Evolutionary conservation across 1,140 invertebrate genomes (phyloP).

Genomic region (Aphelinus atriplicis): DNA sequence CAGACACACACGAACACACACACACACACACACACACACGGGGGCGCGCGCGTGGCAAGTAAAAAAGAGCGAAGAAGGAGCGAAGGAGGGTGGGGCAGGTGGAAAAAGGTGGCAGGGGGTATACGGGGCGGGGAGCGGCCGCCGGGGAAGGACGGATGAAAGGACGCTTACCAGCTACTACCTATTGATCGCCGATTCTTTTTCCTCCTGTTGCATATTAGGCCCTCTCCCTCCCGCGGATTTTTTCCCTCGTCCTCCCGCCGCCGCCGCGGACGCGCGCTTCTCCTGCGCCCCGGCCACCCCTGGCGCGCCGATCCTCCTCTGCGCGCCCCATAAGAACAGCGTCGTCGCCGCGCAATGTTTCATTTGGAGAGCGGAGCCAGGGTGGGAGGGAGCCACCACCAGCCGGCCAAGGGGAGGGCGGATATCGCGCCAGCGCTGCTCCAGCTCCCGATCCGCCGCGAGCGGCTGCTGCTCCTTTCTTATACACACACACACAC

Average conservation of each 20-base stretch:
- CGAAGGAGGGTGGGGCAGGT: slow-evolving; percentile 40
- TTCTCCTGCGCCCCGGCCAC: slow-evolving; percentile 28
- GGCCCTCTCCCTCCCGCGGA: slow-evolving; percentile 50
- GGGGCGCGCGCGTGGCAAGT: slow-evolving; percentile 28
- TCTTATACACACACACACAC: too few relatives aligned
- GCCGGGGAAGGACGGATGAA: slow-evolving; percentile 57
- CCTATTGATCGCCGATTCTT: slow-evolving; percentile 68
- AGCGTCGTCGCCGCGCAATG: too few relatives aligned
- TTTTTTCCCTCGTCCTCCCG: background rate
- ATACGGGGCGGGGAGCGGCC: slow-evolving; percentile 19
- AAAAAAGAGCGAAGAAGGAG: slow-evolving; percentile 41
- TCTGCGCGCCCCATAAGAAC: too few relatives aligned
- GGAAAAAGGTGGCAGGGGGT: slow-evolving; percentile 23
- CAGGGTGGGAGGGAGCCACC: too few relatives aligned
- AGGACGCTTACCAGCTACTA: slow-evolving; percentile 67
- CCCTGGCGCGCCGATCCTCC: background rate
- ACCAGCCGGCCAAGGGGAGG: too few relatives aligned
- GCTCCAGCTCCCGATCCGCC: too few relatives aligned
- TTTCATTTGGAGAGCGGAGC: too few relatives aligned
- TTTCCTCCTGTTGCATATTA: slow-evolving; percentile 68
- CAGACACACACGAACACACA: too few relatives aligned
- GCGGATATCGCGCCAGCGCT: too few relatives aligned
- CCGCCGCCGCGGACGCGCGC: slow-evolving; percentile 30
- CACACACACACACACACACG: too few relatives aligned
- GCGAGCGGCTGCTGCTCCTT: too few relatives aligned